Evolutionary conservation across 2,797 vertebrate species (phyloP), one percentile per base, ranked within the genome.

Genomic region (Enteromius unitaeniatus): DNA sequence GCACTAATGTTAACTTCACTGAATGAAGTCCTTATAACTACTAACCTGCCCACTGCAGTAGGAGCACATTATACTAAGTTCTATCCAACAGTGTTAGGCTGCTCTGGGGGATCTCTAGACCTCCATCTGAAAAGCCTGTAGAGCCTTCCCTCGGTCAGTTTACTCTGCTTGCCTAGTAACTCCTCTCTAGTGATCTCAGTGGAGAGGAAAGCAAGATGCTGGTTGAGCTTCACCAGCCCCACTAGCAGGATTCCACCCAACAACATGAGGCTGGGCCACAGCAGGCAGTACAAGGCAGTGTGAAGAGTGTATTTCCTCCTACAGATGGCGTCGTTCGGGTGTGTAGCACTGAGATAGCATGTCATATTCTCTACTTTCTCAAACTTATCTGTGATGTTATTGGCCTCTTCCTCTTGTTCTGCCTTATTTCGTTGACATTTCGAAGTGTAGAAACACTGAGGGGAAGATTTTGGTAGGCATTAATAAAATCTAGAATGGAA

Each of bases 361-460:
- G 73, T 31, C 10, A 92, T 88, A 4, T 81, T 47, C 13, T 78
- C 89, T 40, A 91, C 90, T 26, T 89, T 89, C 68, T 75, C 14
- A 76, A 97, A 87, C 86, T 62, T 89, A 49, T 74, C 85, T 84
- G 94, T 94, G 84, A 97, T 92, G 51, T 90, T 89, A 60, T 89
- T 86, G 55, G 91, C 94, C 68, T 95, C 94, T 17, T 81, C 86
- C 42, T 92, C 83, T 73, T 95, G 91, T 31, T 93, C 91, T 0
- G 85, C 85, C 84, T 86, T 90, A 75, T 95, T 94, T 91, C 85
- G 89, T 47, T 91, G 93, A 88, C 95, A 96, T 89, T 93, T 95
- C 5, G 96, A 96, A 28, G 93, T 89, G 89, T 96, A 97, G 91
- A 97, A 97, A 91, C 96, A 97, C 96, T 97, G 70, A 78, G 47